Percentiles rank a stretch among this genome's conserved stretches.
Conservation (phyloP, 1,140 invertebrate genomes). For the Apis dorsata region DNA sequence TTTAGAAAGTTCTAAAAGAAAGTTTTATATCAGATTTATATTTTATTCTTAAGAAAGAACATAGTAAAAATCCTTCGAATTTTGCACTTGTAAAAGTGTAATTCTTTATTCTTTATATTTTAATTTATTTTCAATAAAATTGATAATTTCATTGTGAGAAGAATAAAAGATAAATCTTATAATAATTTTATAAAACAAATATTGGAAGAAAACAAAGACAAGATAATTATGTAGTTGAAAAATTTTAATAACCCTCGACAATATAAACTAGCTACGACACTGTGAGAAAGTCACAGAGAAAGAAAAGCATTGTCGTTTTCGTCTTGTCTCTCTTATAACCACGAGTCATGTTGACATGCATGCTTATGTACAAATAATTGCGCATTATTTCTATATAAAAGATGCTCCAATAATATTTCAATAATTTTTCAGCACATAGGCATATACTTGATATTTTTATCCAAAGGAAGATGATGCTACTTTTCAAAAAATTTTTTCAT, state of each 20-base stretch:
- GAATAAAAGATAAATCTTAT: too few species aligned
- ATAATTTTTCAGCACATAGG: neutral
- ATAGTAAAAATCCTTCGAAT: neutral
- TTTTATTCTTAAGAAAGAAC: neutral
- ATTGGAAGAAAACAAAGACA: neutral
- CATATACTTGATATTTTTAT: neutral
- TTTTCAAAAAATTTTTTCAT: neutral
- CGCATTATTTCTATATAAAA: conserved; percentile 14
- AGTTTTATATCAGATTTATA: neutral
- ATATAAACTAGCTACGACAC: conserved; percentile 35
- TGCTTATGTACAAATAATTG: conserved; percentile 5
- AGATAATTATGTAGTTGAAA: neutral
- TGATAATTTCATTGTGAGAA: too few species aligned
- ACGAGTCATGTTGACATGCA: neutral
- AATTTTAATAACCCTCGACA: neutral
- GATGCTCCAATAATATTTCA: neutral
- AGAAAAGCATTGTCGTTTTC: conserved; percentile 56
- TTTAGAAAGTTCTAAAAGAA: neutral
- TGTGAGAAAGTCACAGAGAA: conserved; percentile 50
- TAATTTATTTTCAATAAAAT: neutral
- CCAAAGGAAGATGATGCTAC: neutral
- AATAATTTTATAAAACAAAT: neutral
- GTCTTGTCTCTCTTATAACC: conserved; percentile 43
- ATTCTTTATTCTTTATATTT: neutral
- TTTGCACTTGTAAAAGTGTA: neutral